Evolutionary conservation across 2,113 vertebrate genomes (phyloP), one percentile per base, ranked within the genome.

Genomic region (Bos taurus): DNA sequence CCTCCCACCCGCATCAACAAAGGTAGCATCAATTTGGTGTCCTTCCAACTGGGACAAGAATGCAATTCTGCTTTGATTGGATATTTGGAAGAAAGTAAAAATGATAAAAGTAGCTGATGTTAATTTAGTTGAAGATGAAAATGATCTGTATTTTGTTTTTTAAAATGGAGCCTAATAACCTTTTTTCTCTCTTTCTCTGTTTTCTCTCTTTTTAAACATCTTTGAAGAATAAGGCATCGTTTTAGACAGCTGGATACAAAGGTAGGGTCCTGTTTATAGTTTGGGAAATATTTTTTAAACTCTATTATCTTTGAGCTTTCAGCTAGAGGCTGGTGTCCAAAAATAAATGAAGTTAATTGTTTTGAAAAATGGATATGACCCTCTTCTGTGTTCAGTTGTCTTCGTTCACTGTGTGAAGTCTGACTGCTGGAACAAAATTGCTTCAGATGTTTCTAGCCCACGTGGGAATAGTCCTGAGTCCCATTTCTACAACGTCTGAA

Each of bases 201-300:
- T 23, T 33, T 71, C 26, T 50, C 25, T 64, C 16, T 85, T 60
- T 50, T 78, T 56, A 81, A 94, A 94, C 97, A 85, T 97, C 15
- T 85, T 98, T 97, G 87, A 95, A 99, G 99, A 97, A 98, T 99
- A 96, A 77, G 95, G 12, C 98, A 99, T 96, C 99, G 98, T 12
- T 99, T 99, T 33, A 98, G 98, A 97, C 99, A 99, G 77, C 98
- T 99, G 98, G 99, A 99, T 91, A 94, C 98, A 43, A 99, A 99
- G 99, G 99, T 99, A 99, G 6, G 54, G 17, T 56, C 43, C 86
- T 40, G 78, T 94, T 84, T 28, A 57, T 56, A 46, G 46, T 62
- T 43, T 50, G 23, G 43, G 54, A 74, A 91, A 8, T 33, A 7
- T n/a, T 43, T 57, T 33, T 83, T 36, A 19, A 43, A 62, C 7